These are phyloP conservation scores for Drosophila bunnanda DNA, from an alignment of 2,888 invertebrate species.

Conservation along the genomic window DNA sequence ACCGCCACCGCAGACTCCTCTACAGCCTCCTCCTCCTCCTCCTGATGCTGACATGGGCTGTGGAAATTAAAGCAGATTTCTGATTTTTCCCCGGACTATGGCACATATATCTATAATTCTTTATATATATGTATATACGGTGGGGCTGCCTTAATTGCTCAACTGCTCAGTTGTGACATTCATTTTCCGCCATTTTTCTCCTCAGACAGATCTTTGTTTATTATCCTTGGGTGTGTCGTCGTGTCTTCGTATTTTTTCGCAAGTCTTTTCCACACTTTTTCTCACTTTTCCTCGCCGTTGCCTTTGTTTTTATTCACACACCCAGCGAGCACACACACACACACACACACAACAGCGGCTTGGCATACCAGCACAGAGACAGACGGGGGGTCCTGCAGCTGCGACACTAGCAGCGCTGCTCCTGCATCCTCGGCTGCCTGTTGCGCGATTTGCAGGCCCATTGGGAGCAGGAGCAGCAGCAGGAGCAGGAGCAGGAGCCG, in stretches of 20 bases:
- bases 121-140: neutral
- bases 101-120: neutral
- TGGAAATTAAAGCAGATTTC: conserved; percentile 7
- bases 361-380: conserved; percentile 14
- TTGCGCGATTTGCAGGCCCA: conserved; percentile 56
- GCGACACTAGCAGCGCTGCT: conserved; percentile 32
- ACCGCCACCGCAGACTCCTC: conserved; percentile 32
- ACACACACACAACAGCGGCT: conserved; percentile 7
- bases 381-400: conserved; percentile 32
- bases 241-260: conserved; percentile 52
- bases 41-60: neutral
- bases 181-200: conserved; percentile 21
- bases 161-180: conserved; percentile 2
- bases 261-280: conserved; percentile 10
- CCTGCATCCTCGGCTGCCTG: conserved; percentile 35
- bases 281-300: conserved; percentile 9
- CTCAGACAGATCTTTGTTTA: conserved; percentile 8
- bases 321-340: conserved; percentile 12
- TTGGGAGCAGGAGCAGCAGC: neutral
- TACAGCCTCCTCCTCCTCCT: neutral
- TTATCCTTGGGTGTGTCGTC: conserved; percentile 41
- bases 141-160: conserved; percentile 21
- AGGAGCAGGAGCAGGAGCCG: neutral
- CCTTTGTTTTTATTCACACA: conserved; percentile 53
- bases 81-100: neutral